These are phyloP conservation scores for Desmodus rotundus DNA, from an alignment of 2,113 vertebrate species.

Conservation along the genomic window DNA sequence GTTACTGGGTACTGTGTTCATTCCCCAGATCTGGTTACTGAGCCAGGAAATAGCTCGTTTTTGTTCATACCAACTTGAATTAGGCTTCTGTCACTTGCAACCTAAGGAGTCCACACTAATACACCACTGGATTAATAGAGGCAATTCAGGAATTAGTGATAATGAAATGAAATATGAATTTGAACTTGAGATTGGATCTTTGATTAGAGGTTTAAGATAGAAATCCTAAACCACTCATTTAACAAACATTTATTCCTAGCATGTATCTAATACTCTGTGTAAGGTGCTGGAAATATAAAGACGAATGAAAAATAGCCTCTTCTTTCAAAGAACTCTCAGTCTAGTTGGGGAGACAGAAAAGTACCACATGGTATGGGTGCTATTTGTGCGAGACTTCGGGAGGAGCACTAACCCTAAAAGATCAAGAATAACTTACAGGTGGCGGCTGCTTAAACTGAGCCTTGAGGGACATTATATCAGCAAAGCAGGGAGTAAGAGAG, in stretches of 20 bases:
- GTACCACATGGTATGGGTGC: background rate
- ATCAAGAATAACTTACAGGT: background rate
- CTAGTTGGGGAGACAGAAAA: background rate
- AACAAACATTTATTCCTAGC: background rate
- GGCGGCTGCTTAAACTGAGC: background rate
- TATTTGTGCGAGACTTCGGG: background rate
- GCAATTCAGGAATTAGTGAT: slow-evolving; percentile 1
- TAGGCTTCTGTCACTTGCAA: background rate
- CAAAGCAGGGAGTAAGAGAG: background rate
- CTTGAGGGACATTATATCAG: background rate
- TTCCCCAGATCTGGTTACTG: background rate
- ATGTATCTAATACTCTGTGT: background rate
- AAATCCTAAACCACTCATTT: background rate
- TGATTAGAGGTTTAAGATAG: background rate
- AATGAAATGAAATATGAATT: background rate
- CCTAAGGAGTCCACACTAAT: background rate
- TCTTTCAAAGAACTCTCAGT: background rate
- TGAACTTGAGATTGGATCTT: background rate
- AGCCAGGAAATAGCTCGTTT: background rate
- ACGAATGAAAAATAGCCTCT: background rate
- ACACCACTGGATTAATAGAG: background rate
- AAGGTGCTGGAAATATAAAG: background rate
- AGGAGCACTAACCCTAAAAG: background rate
- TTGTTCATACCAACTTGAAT: slow-evolving; percentile 28
- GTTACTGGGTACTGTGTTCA: background rate